phyloP scores from a whole-genome alignment of 2,797 vertebrate genomes.

The Chaetodon trifasciatus region DNA sequence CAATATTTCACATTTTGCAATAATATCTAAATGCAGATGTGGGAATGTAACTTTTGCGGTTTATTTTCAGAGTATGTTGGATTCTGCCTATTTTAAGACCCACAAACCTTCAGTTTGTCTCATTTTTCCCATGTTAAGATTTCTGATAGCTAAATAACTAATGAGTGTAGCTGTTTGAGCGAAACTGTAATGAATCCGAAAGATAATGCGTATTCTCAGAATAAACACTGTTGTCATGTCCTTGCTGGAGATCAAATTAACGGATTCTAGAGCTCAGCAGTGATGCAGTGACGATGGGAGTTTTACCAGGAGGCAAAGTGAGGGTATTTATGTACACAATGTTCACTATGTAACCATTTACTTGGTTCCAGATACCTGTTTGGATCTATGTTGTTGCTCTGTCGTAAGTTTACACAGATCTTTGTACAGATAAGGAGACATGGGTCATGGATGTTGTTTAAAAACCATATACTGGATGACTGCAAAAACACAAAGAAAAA shows the following conservation, averaged over 20 bases:
- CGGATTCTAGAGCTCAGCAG: conserved; percentile 40
- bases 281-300: conserved; percentile 39
- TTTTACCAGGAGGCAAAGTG: conserved; percentile 19
- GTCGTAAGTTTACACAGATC: conserved; percentile 38
- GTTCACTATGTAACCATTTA: conserved; percentile 32
- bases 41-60: conserved; percentile 9
- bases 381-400: conserved; percentile 47
- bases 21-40: neutral
- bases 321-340: conserved; percentile 35
- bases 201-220: conserved; percentile 53
- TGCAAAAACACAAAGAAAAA: neutral
- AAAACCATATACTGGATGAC: conserved; percentile 38
- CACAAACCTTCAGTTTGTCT: conserved; percentile 35
- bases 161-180: conserved; percentile 24
- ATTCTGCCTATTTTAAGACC: conserved; percentile 61
- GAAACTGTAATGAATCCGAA: neutral
- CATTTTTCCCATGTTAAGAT: conserved; percentile 41
- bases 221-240: conserved; percentile 58
- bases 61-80: conserved; percentile 75
- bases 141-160: conserved; percentile 30
- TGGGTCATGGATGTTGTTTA: conserved; percentile 29
- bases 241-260: conserved; percentile 65
- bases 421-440: conserved; percentile 46
- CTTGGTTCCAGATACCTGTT: conserved; percentile 66
- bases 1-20: neutral